Evolutionary conservation across 2,888 invertebrate genomes (phyloP).

Genomic region (Sclerodermus sp.): DNA sequence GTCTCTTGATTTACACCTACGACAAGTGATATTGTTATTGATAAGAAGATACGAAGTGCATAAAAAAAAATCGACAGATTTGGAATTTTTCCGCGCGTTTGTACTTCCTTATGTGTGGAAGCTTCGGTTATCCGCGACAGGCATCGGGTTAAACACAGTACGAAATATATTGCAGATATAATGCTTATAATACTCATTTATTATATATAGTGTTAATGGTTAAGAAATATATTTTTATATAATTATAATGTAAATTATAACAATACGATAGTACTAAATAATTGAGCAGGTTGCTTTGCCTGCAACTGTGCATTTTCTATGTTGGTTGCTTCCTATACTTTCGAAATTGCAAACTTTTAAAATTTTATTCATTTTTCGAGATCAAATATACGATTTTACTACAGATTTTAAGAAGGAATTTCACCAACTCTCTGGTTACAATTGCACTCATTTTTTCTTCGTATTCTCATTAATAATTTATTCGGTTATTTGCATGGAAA

Average conservation of each 20-base stretch:
- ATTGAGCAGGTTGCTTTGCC: too few relatives aligned
- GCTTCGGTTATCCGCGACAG: slow-evolving; percentile 58
- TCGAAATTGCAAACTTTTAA: too few relatives aligned
- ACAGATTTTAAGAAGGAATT: too few relatives aligned
- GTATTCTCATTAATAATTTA: too few relatives aligned
- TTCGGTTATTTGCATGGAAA: too few relatives aligned
- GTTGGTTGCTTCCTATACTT: too few relatives aligned
- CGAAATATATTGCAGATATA: slow-evolving; percentile 35
- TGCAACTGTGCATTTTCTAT: neutral
- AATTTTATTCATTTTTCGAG: too few relatives aligned
- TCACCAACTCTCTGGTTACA: too few relatives aligned
- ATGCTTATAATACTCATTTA: slow-evolving; percentile 58
- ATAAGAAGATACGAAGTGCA: slow-evolving; percentile 24
- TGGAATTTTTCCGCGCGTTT: slow-evolving; percentile 10
- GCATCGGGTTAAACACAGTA: slow-evolving; percentile 48
- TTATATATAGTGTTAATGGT: slow-evolving; percentile 58
- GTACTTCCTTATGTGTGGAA: slow-evolving; percentile 43
- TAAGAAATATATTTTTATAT: slow-evolving; percentile 59
- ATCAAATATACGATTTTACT: too few relatives aligned
- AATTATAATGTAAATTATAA: slow-evolving; percentile 50
- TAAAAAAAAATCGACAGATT: neutral
- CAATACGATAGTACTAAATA: slow-evolving; percentile 42
- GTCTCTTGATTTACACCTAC: slow-evolving; percentile 56
- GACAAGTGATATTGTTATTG: slow-evolving; percentile 56
- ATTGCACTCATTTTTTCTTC: too few relatives aligned